A percentile compares a stretch with the other conserved stretches of the same genome.
These are phyloP conservation scores for Amaurobius ferox DNA, from an alignment of 2,888 invertebrate species.

Conservation along the genomic window DNA sequence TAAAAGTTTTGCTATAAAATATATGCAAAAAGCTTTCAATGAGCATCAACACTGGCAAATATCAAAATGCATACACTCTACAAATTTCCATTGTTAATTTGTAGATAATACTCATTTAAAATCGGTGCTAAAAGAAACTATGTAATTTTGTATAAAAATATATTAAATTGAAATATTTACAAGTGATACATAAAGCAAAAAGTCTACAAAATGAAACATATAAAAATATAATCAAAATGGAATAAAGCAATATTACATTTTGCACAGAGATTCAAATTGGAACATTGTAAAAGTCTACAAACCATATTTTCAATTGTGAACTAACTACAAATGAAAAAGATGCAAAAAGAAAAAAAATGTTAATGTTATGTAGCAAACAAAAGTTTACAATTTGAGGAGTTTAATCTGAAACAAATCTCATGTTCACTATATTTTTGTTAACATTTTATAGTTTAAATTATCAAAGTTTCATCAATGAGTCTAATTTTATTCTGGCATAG, in stretches of 20 bases:
- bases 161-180: background rate
- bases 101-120: background rate
- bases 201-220: background rate
- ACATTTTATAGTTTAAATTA: too few species aligned
- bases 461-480: too few species aligned
- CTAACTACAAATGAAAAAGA: background rate
- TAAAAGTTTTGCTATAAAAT: too few species aligned
- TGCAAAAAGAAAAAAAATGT: too few species aligned
- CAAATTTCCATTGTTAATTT: background rate
- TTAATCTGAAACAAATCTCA: too few species aligned
- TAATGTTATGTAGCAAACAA: too few species aligned
- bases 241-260: background rate
- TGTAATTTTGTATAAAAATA: background rate
- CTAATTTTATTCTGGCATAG: too few species aligned
- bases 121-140: background rate
- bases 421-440: too few species aligned
- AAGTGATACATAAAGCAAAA: background rate
- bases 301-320: constrained; percentile 7
- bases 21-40: background rate
- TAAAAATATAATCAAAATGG: background rate
- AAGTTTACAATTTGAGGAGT: too few species aligned
- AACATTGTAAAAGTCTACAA: background rate
- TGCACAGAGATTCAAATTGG: background rate
- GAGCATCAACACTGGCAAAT: too few species aligned
- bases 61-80: background rate